A percentile compares a stretch with the other conserved stretches of the same genome.
Evolutionary conservation across 2,113 vertebrate species (phyloP).

Genomic region (Hypomesus transpacificus): DNA sequence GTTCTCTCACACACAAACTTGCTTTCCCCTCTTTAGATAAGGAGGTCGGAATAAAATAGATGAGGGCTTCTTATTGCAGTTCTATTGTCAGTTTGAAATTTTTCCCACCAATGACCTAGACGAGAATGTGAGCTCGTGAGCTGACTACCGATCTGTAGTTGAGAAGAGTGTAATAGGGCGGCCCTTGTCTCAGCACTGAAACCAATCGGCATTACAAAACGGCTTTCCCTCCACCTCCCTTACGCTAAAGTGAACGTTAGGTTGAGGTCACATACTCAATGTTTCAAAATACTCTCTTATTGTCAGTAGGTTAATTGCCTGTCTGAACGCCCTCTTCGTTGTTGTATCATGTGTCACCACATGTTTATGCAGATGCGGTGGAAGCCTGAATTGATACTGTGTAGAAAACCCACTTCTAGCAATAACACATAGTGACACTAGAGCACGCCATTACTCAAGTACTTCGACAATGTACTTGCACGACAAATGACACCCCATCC

Average conservation of each 20-base stretch:
- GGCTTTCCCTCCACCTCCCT: slow-evolving; percentile 3
- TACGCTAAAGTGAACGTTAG: background rate
- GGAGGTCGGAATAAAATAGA: background rate
- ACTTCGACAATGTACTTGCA: background rate
- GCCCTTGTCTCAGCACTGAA: slow-evolving; percentile 23
- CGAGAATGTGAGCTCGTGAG: background rate
- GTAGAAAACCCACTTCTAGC: slow-evolving; percentile 20
- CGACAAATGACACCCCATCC: no score
- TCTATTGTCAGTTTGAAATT: background rate
- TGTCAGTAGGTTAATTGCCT: background rate
- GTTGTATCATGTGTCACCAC: background rate
- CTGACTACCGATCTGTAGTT: background rate
- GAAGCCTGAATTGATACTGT: background rate
- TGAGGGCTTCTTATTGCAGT: background rate
- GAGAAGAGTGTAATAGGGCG: slow-evolving; percentile 22
- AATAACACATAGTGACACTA: slow-evolving; percentile 25
- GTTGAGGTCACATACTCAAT: background rate
- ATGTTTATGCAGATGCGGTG: slow-evolving; percentile 7
- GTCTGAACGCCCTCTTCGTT: background rate
- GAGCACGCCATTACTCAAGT: slow-evolving; percentile 40
- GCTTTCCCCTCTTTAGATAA: slow-evolving; percentile 31
- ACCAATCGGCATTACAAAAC: slow-evolving; percentile 22
- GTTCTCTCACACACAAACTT: slow-evolving; percentile 39
- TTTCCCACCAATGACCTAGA: background rate
- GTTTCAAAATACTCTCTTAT: background rate